Evolutionary conservation across 1,140 invertebrate genomes (phyloP).

Genomic region (Drosophila orosa): DNA sequence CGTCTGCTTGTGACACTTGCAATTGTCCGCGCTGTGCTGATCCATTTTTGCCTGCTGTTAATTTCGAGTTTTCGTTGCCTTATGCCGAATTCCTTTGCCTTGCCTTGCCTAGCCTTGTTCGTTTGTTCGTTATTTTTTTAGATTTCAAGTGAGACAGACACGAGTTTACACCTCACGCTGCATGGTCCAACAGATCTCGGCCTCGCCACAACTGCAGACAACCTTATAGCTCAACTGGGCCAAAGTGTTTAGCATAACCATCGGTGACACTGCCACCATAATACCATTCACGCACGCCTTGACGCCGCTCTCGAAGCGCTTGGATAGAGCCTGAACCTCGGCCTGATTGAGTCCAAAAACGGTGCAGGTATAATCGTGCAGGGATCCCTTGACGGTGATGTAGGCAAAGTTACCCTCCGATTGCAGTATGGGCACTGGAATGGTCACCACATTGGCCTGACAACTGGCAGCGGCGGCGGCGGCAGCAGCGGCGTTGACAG

Average conservation of each 20-base stretch:
- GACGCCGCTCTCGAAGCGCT: slow-evolving; percentile 88
- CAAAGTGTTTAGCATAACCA: slow-evolving; percentile 89
- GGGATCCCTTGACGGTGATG: slow-evolving; percentile 90
- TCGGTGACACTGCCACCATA: slow-evolving; percentile 87
- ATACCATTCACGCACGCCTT: slow-evolving; percentile 88
- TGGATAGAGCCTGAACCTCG: slow-evolving; percentile 88
- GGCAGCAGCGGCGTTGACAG: slow-evolving; percentile 9
- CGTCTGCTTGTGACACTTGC: slow-evolving; percentile 79
- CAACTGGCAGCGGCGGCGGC: slow-evolving; percentile 21
- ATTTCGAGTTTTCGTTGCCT: slow-evolving; percentile 16
- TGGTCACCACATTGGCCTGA: slow-evolving; percentile 76
- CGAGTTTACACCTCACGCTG: slow-evolving; percentile 88
- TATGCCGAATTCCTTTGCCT: slow-evolving; percentile 16
- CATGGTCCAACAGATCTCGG: slow-evolving; percentile 92
- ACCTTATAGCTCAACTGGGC: slow-evolving; percentile 91
- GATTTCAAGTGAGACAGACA: slow-evolving; percentile 9
- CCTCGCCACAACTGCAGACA: slow-evolving; percentile 90
- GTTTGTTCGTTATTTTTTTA: slow-evolving; percentile 27
- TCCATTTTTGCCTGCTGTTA: slow-evolving; percentile 63
- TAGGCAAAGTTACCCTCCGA: slow-evolving; percentile 87
- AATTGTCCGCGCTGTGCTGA: slow-evolving; percentile 74
- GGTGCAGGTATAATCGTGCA: slow-evolving; percentile 89
- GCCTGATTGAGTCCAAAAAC: slow-evolving; percentile 90
- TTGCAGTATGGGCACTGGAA: slow-evolving; percentile 81
- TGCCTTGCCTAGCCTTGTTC: slow-evolving; percentile 9